A percentile compares a stretch with the other conserved stretches of the same genome.
Conservation (phyloP, 2,113 vertebrate species). For the Eulemur macaco region DNA sequence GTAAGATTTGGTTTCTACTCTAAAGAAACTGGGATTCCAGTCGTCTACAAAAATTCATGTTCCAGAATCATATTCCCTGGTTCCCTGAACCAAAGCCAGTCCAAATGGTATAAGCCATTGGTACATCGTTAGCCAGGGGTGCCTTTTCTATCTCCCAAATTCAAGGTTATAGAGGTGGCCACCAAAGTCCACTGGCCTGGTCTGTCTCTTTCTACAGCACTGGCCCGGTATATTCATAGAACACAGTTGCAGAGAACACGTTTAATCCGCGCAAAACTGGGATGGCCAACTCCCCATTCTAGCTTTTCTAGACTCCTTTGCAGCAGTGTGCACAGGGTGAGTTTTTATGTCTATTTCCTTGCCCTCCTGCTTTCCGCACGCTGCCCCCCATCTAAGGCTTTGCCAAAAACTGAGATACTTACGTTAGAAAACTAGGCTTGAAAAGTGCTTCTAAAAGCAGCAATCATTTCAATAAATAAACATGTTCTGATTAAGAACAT, state of each 20-base stretch:
- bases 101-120: background rate
- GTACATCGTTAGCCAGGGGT: background rate
- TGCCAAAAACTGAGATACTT: background rate
- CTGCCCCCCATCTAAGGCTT: background rate
- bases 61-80: background rate
- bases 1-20: background rate
- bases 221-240: background rate
- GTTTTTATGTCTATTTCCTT: background rate
- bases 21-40: constrained; percentile 29
- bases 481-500: constrained; percentile 9
- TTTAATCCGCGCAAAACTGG: background rate
- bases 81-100: background rate
- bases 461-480: background rate
- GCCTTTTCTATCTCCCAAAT: background rate
- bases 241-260: background rate
- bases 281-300: background rate
- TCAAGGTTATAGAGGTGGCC: background rate
- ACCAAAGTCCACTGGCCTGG: background rate
- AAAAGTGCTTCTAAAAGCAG: background rate
- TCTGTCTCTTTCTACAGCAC: background rate
- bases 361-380: background rate
- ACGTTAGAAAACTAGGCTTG: background rate
- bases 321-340: background rate
- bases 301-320: background rate
- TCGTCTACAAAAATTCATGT: background rate